Evolutionary conservation across 35 echinoderm and acorn worm genomes (phyloP), one percentile per base, ranked within the genome.

Genomic region (Antedon bifida): DNA sequence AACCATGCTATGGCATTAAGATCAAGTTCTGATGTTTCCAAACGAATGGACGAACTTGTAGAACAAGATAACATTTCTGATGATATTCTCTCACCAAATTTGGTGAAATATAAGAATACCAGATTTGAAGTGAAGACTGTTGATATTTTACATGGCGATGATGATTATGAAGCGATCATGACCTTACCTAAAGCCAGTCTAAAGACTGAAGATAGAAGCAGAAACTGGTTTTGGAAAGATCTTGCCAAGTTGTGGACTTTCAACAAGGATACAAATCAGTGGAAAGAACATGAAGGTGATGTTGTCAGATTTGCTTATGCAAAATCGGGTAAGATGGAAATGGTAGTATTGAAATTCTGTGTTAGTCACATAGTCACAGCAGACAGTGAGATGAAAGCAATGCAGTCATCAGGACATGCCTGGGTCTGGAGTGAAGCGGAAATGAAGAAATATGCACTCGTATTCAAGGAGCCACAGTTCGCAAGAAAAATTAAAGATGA

Each of bases 271-370:
- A 46, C 39, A 2, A 80, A 78, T 11, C 32, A 34, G 74, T 94
- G 92, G 92, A 94, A 90, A 75, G 92, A 94, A 74, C 80, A 88
- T 12, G 92, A 88, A 14, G 85, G 90, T 39, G 92, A 88, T 5
- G 83, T 87, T 17, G 46, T 94, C 14, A 94, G 90, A 46, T 32
- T 94, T 30, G 35, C 90, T 36, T 36, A 90, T 33, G 76, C 36
- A 39, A 82, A 84, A 0, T 88, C 88, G 1, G 92, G 88, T 73
- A 19, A 30, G 38, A 33, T 86, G 8, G 31, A 88, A 26, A 82
- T 90, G 2, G 38, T 94, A 34, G 88, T 94, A 0, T 73, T 88
- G 23, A 91, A 91, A 82, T 81, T 91, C 21, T 96, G 92, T 75
- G 85, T 84, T 31, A 96, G 91, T 75, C 92, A 96, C 83, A 79